Evolutionary conservation across 2,113 vertebrate species (phyloP).

Genomic region (Mobula hypostoma): DNA sequence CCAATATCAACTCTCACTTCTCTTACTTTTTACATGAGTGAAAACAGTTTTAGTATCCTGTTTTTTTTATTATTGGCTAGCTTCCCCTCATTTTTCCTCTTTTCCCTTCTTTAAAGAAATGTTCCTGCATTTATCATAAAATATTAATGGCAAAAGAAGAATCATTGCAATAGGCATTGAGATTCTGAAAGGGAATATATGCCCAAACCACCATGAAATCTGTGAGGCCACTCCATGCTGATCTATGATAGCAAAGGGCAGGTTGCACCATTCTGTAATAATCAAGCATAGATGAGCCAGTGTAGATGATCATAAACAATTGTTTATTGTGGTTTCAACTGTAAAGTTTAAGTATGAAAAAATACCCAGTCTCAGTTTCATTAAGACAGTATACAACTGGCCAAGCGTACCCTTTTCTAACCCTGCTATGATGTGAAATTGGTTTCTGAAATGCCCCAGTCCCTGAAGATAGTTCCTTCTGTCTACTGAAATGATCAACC

Average conservation of each 20-base stretch:
- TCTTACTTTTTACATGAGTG: too few relatives aligned
- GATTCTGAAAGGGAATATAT: background rate
- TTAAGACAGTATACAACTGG: background rate
- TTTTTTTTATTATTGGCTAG: too few relatives aligned
- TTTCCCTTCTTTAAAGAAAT: background rate
- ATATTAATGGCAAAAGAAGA: background rate
- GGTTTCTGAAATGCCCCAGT: background rate
- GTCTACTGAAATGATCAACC: background rate
- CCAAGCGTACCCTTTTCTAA: background rate
- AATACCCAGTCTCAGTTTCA: background rate
- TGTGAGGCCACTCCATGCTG: background rate
- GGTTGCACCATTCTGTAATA: background rate
- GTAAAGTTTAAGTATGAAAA: background rate
- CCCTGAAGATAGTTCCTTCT: background rate
- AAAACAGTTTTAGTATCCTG: too few relatives aligned
- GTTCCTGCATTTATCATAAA: background rate
- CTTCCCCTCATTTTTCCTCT: too few relatives aligned
- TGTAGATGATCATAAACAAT: background rate
- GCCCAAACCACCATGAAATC: background rate
- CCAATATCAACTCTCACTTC: too few relatives aligned
- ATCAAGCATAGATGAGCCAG: background rate
- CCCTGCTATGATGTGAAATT: background rate
- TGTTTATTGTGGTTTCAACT: background rate
- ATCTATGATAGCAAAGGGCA: background rate
- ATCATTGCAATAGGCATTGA: background rate